Conservation (phyloP, 2,888 invertebrate species). For the Orchesellides sinensis region DNA sequence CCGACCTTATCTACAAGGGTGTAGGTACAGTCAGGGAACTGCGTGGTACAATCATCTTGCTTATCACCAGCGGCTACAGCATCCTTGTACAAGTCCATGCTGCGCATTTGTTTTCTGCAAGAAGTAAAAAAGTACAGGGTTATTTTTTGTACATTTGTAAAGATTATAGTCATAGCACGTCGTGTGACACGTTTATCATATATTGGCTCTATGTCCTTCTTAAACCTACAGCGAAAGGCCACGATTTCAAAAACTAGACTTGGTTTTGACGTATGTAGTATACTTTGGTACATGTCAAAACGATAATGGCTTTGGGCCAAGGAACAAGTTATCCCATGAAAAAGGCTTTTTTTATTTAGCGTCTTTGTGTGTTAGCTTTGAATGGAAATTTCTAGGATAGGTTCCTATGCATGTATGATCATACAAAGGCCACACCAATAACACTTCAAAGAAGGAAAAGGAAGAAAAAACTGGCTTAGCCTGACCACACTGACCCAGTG, state of each 20-base stretch:
- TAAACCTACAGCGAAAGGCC: too few species aligned
- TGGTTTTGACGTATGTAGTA: not conserved
- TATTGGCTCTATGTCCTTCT: not conserved
- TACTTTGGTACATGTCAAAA: conserved; percentile 36
- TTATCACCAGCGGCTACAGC: conserved; percentile 74
- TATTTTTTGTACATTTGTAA: not conserved
- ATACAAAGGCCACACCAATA: conserved; percentile 42
- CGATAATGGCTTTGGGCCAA: conserved; percentile 53
- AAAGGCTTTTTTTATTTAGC: conserved; percentile 10
- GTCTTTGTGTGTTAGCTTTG: conserved; percentile 5
- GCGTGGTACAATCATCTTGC: conserved; percentile 73
- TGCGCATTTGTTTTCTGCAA: conserved; percentile 75
- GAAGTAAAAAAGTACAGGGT: conserved; percentile 7
- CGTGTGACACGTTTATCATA: conserved; percentile 5
- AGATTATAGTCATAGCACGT: not conserved
- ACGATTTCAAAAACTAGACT: too few species aligned
- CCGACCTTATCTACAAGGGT: conserved; percentile 75
- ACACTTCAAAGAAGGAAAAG: conserved; percentile 48
- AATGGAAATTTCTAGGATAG: conserved; percentile 55
- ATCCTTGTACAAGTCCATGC: conserved; percentile 75
- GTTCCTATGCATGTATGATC: conserved; percentile 23
- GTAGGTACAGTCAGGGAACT: conserved; percentile 75
- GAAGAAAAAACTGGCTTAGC: conserved; percentile 63
- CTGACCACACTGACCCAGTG: conserved; percentile 67
- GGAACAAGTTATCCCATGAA: conserved; percentile 44